Evolutionary conservation across 64 coral and sea anemone genomes (phyloP).

Genomic region (Actinia equina): DNA sequence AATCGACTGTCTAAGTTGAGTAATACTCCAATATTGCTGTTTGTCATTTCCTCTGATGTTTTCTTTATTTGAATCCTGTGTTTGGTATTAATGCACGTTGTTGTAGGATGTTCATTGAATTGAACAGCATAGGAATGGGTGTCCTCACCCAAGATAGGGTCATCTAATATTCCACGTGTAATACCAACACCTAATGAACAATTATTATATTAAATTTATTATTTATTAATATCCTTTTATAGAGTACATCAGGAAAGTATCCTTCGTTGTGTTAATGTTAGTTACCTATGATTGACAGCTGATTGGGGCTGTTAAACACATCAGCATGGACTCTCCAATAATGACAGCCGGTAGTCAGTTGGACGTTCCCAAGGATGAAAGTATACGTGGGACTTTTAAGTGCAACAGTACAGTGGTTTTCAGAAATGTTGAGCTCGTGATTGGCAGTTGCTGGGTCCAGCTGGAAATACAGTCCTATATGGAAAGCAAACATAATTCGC

Average conservation of each 20-base stretch:
- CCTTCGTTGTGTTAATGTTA: no score
- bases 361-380: constrained; percentile 78
- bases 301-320: constrained; percentile 82
- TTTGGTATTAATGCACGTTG: constrained; percentile 72
- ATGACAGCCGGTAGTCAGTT: constrained; percentile 72
- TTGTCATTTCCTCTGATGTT: constrained; percentile 46
- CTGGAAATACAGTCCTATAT: constrained; percentile 68
- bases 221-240: neutral
- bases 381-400: constrained; percentile 86
- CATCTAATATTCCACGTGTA: constrained; percentile 58
- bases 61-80: constrained; percentile 80
- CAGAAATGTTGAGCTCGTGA: constrained; percentile 57
- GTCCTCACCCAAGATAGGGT: constrained; percentile 85
- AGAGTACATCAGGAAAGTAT: no score
- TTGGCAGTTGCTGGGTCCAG: constrained; percentile 79
- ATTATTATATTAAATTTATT: neutral
- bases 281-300: constrained; percentile 81
- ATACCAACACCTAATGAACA: constrained; percentile 63
- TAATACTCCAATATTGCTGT: constrained; percentile 73
- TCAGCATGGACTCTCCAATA: constrained; percentile 91
- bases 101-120: constrained; percentile 73
- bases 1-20: constrained; percentile 79
- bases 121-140: constrained; percentile 74
- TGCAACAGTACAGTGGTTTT: constrained; percentile 71
- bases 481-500: neutral